Evolutionary conservation across 2,113 vertebrate species (phyloP).

Genomic region (Edolisoma coerulescens): DNA sequence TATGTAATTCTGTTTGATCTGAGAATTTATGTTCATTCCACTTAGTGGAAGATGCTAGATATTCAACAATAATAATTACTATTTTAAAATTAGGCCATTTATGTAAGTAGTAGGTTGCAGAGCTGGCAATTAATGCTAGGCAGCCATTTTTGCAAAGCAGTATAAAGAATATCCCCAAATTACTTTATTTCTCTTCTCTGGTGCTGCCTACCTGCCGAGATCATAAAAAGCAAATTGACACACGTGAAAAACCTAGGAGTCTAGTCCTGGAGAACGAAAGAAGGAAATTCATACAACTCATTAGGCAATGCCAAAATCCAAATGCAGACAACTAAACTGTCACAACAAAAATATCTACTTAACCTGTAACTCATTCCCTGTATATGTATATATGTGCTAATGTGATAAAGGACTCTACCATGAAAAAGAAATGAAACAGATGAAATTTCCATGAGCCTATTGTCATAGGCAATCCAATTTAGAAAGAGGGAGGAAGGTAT

Average conservation of each 20-base stretch:
- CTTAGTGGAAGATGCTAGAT: not conserved
- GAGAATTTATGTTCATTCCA: not conserved
- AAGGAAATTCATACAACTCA: not conserved
- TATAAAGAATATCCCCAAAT: not conserved
- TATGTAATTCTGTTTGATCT: conserved; percentile 49
- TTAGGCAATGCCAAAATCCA: not conserved
- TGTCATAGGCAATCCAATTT: conserved; percentile 27
- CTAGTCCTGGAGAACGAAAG: not conserved
- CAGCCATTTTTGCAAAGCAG: not conserved
- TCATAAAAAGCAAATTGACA: not conserved
- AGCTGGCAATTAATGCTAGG: not conserved
- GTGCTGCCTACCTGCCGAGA: not conserved
- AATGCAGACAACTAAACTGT: not conserved
- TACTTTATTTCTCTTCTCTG: not conserved
- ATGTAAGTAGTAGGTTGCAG: not conserved
- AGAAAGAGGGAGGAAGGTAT: not conserved
- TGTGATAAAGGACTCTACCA: not conserved
- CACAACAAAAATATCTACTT: conserved; percentile 30
- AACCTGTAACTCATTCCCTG: conserved; percentile 20
- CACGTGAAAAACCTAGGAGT: not conserved
- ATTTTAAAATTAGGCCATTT: conserved; percentile 6
- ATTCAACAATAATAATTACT: conserved; percentile 7
- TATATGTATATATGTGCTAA: not conserved
- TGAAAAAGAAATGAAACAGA: conserved; percentile 40
- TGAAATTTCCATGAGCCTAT: conserved; percentile 10